phyloP scores from a whole-genome alignment of 2,113 vertebrate genomes.

The Loxodonta africana region DNA sequence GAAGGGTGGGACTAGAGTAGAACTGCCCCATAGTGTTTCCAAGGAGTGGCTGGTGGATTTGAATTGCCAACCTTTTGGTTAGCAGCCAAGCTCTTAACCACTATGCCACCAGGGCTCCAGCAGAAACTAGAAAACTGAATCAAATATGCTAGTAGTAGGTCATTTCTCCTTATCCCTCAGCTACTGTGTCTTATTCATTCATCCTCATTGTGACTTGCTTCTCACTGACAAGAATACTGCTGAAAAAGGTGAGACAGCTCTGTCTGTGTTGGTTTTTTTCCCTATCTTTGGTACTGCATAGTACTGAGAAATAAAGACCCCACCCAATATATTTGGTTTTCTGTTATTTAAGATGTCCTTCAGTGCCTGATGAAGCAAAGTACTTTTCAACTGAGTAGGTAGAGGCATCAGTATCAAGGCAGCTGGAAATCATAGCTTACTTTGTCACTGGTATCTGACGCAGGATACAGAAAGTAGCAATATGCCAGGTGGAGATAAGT shows the following conservation, averaged over 20 bases:
- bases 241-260: background rate
- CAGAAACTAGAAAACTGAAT: background rate
- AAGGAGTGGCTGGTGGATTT: too few species aligned
- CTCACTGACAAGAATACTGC: background rate
- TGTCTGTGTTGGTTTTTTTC: background rate
- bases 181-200: background rate
- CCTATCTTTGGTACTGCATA: background rate
- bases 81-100: too few species aligned
- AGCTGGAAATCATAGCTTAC: slow-evolving; percentile 54
- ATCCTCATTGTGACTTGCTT: background rate
- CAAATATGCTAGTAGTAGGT: background rate
- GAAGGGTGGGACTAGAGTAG: background rate
- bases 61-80: too few species aligned
- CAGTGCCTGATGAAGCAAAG: slow-evolving; percentile 44
- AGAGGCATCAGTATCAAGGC: background rate
- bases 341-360: slow-evolving; percentile 33
- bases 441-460: slow-evolving; percentile 42
- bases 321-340: background rate
- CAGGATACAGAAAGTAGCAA: slow-evolving; percentile 51
- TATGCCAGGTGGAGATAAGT: slow-evolving; percentile 74
- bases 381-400: slow-evolving; percentile 16
- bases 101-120: too few species aligned
- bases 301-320: slow-evolving; percentile 5
- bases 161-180: background rate
- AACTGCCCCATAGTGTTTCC: too few species aligned